Percentiles rank a stretch among this genome's conserved stretches.
Evolutionary conservation across 1,140 invertebrate genomes (phyloP).

Genomic region (Tetranychus cinnabarinus): DNA sequence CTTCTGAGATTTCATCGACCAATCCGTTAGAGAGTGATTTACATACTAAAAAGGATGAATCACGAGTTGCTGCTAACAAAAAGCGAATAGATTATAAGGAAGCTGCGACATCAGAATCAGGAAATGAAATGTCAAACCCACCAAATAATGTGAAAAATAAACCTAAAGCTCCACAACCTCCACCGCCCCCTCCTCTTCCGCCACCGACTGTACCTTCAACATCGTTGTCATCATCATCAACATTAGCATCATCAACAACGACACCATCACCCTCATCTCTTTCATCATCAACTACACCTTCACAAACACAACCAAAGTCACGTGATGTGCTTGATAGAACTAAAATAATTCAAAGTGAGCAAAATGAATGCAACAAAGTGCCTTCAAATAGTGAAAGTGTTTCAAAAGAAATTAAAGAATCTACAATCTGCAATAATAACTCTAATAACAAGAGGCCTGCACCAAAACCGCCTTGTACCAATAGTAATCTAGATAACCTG

Average conservation of each 20-base stretch:
- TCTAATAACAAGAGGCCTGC: slow-evolving; percentile 6
- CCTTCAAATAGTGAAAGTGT: neutral
- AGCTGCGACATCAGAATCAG: neutral
- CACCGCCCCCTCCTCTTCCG: neutral
- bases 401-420: neutral
- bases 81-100: neutral
- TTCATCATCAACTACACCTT: too few species aligned
- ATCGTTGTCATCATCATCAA: too few species aligned
- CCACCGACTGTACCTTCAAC: too few species aligned
- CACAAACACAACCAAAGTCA: too few species aligned
- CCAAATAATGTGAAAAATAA: neutral
- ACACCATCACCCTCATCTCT: too few species aligned
- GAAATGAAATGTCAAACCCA: neutral
- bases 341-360: too few species aligned
- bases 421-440: neutral
- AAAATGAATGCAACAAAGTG: neutral
- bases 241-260: too few species aligned
- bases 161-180: neutral
- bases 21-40: neutral
- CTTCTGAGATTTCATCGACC: neutral
- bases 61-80: neutral
- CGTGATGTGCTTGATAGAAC: too few species aligned
- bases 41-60: neutral
- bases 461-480: slow-evolving; percentile 6
- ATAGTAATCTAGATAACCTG: neutral